phyloP scores from a whole-genome alignment of 2,888 invertebrate genomes.

The Pyrrhia umbra region DNA sequence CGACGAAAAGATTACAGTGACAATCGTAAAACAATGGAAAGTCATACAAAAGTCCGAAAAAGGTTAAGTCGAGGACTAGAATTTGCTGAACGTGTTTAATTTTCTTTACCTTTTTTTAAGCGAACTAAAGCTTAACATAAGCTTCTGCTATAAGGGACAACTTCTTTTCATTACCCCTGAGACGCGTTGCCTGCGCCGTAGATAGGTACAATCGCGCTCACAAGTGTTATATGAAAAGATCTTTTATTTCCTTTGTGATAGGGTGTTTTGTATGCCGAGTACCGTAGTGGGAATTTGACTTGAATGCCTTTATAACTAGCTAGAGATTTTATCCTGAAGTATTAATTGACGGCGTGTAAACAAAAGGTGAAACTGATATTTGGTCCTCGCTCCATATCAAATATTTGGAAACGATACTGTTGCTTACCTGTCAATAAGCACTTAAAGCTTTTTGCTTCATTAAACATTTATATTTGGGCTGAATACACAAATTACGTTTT shows the following conservation, averaged over 20 bases:
- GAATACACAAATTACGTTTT: conserved; percentile 2
- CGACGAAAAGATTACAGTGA: neutral
- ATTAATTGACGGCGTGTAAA: conserved; percentile 38
- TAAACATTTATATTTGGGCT: conserved; percentile 6
- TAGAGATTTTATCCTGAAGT: conserved; percentile 24
- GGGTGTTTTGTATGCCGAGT: conserved; percentile 58
- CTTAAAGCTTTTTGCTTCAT: conserved; percentile 7
- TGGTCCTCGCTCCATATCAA: conserved; percentile 1
- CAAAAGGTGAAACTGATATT: conserved; percentile 14
- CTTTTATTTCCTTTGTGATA: conserved; percentile 59
- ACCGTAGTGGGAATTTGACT: conserved; percentile 52
- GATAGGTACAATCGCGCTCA: conserved; percentile 71
- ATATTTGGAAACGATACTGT: neutral
- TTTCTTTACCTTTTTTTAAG: conserved; percentile 60
- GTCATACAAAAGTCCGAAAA: conserved; percentile 3
- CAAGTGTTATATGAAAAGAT: conserved; percentile 69
- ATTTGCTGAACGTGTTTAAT: conserved; percentile 72
- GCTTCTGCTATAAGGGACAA: conserved; percentile 72
- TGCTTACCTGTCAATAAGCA: neutral
- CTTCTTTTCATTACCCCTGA: conserved; percentile 79
- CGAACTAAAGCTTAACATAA: conserved; percentile 73
- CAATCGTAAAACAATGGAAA: neutral
- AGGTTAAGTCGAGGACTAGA: conserved; percentile 40
- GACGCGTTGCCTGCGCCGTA: conserved; percentile 69
- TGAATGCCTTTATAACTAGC: conserved; percentile 47